A percentile compares a stretch with the other conserved stretches of the same genome.
phyloP scores from a whole-genome alignment of 2,113 vertebrate genomes.

The Oostethus manadensis region DNA sequence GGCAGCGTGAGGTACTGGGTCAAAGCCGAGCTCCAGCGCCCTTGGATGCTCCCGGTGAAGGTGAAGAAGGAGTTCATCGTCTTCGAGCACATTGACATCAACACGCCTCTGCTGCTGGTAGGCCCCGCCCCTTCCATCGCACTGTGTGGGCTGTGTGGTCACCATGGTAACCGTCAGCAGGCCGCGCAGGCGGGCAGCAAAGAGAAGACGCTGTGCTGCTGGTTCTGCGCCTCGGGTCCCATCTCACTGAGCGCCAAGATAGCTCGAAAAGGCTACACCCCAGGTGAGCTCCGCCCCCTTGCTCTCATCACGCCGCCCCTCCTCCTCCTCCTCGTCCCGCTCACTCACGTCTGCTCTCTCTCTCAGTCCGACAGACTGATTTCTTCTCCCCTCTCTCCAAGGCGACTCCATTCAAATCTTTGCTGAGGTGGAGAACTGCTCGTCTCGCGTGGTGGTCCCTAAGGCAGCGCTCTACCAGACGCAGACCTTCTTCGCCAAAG shows the following conservation, averaged over 20 bases:
- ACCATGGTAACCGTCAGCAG: conserved; percentile 54
- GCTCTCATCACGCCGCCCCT: not conserved
- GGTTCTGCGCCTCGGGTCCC: conserved; percentile 98
- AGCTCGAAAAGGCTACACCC: conserved; percentile 96
- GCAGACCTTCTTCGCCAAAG: conserved; percentile 97
- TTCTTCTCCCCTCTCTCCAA: conserved; percentile 53
- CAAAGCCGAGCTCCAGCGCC: conserved; percentile 94
- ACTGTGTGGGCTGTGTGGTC: not conserved
- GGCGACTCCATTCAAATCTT: conserved; percentile 98
- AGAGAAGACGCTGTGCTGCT: conserved; percentile 98
- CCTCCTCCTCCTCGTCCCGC: not conserved
- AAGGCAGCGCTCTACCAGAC: conserved; percentile 98
- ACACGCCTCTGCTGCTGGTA: conserved; percentile 99
- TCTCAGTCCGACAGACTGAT: conserved; percentile 55
- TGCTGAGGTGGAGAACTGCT: conserved; percentile 96
- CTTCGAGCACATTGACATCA: conserved; percentile 99
- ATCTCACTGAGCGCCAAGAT: conserved; percentile 99
- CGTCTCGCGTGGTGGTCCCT: conserved; percentile 92
- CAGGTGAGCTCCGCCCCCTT: conserved; percentile 73
- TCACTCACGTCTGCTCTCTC: conserved; percentile 31
- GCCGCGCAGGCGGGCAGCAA: conserved; percentile 96
- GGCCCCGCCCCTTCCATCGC: conserved; percentile 36
- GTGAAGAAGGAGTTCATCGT: conserved; percentile 99
- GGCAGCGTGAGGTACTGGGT: conserved; percentile 98
- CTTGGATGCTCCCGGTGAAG: conserved; percentile 94